Percentiles rank a stretch among this genome's conserved stretches.
These are phyloP conservation scores for Camelus bactrianus DNA, from an alignment of 2,113 vertebrate species.

Conservation along the genomic window DNA sequence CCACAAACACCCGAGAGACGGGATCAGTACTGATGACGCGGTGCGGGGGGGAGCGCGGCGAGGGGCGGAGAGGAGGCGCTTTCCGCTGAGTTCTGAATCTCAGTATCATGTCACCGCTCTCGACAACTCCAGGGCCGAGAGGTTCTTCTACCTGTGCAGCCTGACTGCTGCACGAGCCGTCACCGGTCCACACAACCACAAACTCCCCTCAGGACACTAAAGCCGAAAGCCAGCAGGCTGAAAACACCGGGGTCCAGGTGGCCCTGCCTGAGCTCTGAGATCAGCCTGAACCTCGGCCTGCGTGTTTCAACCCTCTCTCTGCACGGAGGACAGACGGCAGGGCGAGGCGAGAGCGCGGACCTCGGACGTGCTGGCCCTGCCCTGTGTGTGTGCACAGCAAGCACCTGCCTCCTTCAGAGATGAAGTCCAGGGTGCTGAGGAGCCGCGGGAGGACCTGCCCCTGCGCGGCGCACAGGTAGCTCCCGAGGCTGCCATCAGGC, in stretches of 20 bases:
- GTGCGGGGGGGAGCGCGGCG: neutral
- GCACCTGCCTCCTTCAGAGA: neutral
- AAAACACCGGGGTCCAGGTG: neutral
- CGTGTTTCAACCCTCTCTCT: constrained; percentile 13
- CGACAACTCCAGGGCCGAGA: neutral
- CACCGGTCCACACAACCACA: neutral
- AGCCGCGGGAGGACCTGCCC: neutral
- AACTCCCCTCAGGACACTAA: constrained; percentile 22
- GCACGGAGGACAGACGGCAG: neutral
- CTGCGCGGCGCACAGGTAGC: no score
- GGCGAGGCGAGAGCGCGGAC: neutral
- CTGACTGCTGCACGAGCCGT: no score
- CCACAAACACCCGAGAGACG: neutral
- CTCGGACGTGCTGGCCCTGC: neutral
- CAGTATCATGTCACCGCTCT: neutral
- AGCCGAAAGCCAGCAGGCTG: constrained; percentile 4
- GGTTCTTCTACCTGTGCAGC: neutral
- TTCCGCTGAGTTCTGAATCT: neutral
- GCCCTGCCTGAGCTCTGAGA: neutral
- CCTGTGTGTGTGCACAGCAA: neutral
- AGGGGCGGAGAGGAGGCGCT: neutral
- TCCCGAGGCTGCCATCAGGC: neutral
- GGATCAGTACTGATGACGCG: neutral
- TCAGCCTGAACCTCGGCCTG: no score
- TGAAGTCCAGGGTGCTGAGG: accelerated